Evolutionary conservation across 1,140 invertebrate genomes (phyloP), one percentile per base, ranked within the genome.

Genomic region (Littorina saxatilis): DNA sequence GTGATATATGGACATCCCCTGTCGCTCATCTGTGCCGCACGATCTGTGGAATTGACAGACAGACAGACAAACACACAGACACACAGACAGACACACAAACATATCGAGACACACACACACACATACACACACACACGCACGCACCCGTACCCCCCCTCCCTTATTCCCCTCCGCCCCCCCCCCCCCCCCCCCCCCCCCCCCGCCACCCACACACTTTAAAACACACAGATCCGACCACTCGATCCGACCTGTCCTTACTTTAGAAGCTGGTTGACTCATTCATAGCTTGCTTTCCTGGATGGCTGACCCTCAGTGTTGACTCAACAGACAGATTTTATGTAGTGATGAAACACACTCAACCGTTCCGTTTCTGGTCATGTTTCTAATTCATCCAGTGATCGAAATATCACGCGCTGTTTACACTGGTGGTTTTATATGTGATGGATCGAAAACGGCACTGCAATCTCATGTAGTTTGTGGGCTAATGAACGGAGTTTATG

Each of bases 21-120:
- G 27, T 9, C 4, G 9, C 63, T 32, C 63, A 68, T 5, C 29
- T 32, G 35, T 32, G 35, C 63, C 29, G 5, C n/a, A n/a, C n/a
- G n/a, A 68, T 32, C 29, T 68, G 3, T 68, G 7, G 9, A 32
- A 13, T 32, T 35, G 15, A 58, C 55, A 11, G 9, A 58, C 55
- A 58, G 9, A 58, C 55, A 58, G 17, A 58, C 55, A 58, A 9
- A 58, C 55, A 58, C 55, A 58, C 55, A 58, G 9, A 58, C 55
- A 58, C 55, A 58, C 55, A 58, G 9, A 58, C 55, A 58, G 9
- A 58, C 55, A 58, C 55, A 58, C 55, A 58, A 9, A 58, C 55
- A 58, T 23, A 58, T 32, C 5, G 7, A 29, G 5, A 32, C 61
- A 66, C 27, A 32, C 61, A 66, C 27, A 58, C 55, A 58, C 55